Base-by-base conservation (phyloP, 1,140 invertebrate genomes). In the Drosophila repleta region DNA sequence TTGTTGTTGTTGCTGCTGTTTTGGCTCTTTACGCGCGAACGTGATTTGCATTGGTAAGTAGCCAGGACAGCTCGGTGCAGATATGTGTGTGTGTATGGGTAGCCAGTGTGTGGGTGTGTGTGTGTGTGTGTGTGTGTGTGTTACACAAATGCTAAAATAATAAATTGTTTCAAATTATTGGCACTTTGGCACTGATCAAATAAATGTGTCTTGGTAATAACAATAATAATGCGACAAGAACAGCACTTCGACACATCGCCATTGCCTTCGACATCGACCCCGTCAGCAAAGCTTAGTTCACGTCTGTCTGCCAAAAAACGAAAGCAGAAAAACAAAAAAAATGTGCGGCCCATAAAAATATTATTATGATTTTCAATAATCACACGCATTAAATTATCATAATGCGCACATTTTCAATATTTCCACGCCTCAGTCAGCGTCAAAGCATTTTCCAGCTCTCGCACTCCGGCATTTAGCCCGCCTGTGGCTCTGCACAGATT, bases 351-450 rank as follows among this genome's bases (percentile, higher is more conserved):
- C 75, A 88, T 88, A 88, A 88, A 88, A 88, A 83, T 79, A 79
- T 88, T 88, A 78, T 83, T 88, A 88, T 88, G 84, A 79, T 88
- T 88, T 88, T 88, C 83, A 88, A 88, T 88, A 88, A 88, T 83
- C 83, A 83, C 83, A 70, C 49, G 63, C 79, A 88, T 88, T 88
- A 88, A 88, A 88, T 88, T 88, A 88, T 76, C 83, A 88, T 88
- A 88, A 88, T 88, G 73, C 64, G 68, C 81, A 51, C 84, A 77
- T 88, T 83, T 88, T 79, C 79, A 88, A 88, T 79, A 79, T 88
- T 74, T 63, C 68, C 76, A 83, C 73, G 72, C 62, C 55, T 49
- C 63, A 45, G 58, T 26, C 55, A 39, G 21, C 64, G 51, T 32
- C 39, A 46, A 1, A 58, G 46, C 39, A 63, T 55, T 63, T 64